These are phyloP conservation scores for Adelosebastes latens DNA, from an alignment of 2,797 vertebrate genomes.

Conservation along the genomic window DNA sequence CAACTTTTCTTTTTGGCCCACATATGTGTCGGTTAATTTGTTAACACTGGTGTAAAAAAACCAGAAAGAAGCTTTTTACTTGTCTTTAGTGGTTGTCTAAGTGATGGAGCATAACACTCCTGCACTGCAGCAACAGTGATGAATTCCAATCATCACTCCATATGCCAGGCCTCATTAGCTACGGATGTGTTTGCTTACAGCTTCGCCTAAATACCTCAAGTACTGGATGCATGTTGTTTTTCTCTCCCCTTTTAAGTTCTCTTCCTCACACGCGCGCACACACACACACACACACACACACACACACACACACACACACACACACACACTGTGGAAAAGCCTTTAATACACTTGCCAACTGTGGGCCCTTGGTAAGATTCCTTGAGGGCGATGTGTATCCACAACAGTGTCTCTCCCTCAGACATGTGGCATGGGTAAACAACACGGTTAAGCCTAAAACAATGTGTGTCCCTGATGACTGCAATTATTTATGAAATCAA, in stretches of 20 bases:
- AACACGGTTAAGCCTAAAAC: conserved; percentile 86
- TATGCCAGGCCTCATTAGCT: conserved; percentile 81
- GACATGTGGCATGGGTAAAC: conserved; percentile 87
- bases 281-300: conserved; percentile 40
- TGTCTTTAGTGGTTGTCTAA: conserved; percentile 59
- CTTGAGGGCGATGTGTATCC: conserved; percentile 81
- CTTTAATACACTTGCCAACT: conserved; percentile 81
- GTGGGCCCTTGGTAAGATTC: conserved; percentile 79
- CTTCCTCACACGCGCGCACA: conserved; percentile 39
- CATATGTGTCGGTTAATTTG: conserved; percentile 67
- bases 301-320: conserved; percentile 44
- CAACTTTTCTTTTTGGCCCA: conserved; percentile 62
- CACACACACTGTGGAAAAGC: conserved; percentile 53
- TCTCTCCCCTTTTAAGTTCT: conserved; percentile 74
- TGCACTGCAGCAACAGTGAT: conserved; percentile 70
- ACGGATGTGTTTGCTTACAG: conserved; percentile 81
- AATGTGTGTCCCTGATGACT: conserved; percentile 83
- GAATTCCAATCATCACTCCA: conserved; percentile 79
- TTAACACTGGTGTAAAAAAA: conserved; percentile 47
- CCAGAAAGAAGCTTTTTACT: not conserved
- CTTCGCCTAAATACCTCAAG: conserved; percentile 79
- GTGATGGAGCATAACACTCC: conserved; percentile 55
- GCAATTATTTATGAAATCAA: conserved; percentile 90
- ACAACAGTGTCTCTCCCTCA: conserved; percentile 81
- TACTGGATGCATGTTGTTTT: conserved; percentile 78